Percentiles rank a stretch among this genome's conserved stretches.
Evolutionary conservation across 2,113 vertebrate species (phyloP).

Genomic region (Alces alces): DNA sequence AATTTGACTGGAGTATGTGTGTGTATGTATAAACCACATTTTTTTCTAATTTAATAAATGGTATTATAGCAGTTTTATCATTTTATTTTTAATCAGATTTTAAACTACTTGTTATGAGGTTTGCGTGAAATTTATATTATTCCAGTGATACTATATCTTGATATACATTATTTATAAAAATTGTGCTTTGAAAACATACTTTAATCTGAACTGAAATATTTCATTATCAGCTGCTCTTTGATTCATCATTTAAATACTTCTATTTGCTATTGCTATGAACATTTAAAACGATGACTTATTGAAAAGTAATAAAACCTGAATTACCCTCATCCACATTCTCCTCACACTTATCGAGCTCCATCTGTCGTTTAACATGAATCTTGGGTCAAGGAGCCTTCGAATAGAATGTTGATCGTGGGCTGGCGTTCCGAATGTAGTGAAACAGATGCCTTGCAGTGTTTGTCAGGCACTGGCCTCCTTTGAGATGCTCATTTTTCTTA

Average conservation of each 20-base stretch:
- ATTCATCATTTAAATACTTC: conserved; percentile 22
- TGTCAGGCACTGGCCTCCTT: background rate
- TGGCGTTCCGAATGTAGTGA: background rate
- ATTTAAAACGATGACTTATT: background rate
- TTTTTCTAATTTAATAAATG: conserved; percentile 3
- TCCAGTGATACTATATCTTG: background rate
- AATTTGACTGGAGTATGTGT: background rate
- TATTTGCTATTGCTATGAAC: background rate
- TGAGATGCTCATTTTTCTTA: background rate
- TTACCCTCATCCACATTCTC: background rate
- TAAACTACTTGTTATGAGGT: background rate
- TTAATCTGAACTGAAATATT: background rate
- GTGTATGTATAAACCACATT: background rate
- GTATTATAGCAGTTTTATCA: background rate
- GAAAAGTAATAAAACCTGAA: background rate
- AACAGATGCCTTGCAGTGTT: background rate
- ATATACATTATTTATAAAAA: background rate
- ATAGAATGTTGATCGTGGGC: background rate
- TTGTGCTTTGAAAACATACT: background rate
- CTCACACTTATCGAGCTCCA: background rate
- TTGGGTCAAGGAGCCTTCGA: background rate
- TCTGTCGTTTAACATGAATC: background rate
- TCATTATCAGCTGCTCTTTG: background rate
- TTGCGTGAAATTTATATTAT: background rate
- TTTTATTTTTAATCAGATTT: conserved; percentile 30